These are phyloP conservation scores for Volucella zonaria DNA, from an alignment of 2,888 invertebrate genomes.

Conservation along the genomic window DNA sequence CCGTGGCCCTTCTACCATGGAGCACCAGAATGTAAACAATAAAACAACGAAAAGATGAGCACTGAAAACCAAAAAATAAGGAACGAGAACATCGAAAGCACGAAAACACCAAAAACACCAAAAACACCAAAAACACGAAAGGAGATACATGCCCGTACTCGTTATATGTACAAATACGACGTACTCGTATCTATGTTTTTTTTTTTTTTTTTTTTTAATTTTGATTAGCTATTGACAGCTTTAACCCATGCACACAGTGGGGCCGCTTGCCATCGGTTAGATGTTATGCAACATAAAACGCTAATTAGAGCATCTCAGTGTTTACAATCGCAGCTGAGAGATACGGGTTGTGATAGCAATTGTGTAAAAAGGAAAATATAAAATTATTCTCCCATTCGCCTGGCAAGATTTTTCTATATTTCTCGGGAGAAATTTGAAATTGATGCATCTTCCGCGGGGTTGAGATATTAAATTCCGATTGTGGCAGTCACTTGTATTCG, in stretches of 20 bases:
- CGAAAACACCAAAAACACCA: background rate
- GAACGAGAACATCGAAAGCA: background rate
- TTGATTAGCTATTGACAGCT: constrained; percentile 52
- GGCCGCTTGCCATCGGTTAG: background rate
- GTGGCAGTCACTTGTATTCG: background rate
- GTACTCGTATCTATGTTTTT: constrained; percentile 1
- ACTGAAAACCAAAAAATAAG: constrained; percentile 4
- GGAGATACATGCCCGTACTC: background rate
- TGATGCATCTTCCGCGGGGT: constrained; percentile 5
- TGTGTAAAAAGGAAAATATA: background rate
- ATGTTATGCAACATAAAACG: constrained; percentile 29
- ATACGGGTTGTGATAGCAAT: constrained; percentile 10
- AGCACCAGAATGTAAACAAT: constrained; percentile 22
- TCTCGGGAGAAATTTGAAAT: background rate
- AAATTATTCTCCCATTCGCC: background rate
- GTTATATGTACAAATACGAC: background rate
- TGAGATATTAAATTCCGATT: constrained; percentile 42
- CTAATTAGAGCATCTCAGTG: constrained; percentile 43
- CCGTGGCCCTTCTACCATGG: constrained; percentile 12
- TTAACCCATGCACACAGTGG: constrained; percentile 6
- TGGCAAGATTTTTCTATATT: background rate
- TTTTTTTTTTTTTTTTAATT: constrained; percentile 23
- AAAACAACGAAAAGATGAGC: background rate
- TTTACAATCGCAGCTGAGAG: constrained; percentile 14
- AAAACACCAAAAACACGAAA: background rate